Evolutionary conservation across 2,888 invertebrate species (phyloP).

Genomic region (Charanyca ferruginea): DNA sequence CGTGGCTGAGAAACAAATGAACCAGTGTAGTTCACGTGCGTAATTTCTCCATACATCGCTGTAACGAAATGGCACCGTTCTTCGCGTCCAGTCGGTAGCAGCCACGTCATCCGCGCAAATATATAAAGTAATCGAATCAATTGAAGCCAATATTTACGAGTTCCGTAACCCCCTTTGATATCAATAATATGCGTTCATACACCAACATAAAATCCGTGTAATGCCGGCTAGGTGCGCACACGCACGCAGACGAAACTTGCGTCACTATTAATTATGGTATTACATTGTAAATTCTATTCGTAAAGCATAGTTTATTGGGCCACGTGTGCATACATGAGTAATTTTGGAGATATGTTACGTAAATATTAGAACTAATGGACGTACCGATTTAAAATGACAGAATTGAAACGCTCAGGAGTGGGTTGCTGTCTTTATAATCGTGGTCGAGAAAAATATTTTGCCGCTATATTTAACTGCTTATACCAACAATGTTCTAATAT

Average conservation of each 20-base stretch:
- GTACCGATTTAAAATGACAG: conserved; percentile 24
- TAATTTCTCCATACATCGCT: neutral
- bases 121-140: conserved; percentile 38
- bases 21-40: too few relatives aligned
- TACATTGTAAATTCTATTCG: conserved; percentile 61
- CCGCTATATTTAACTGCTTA: conserved; percentile 43
- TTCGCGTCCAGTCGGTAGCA: neutral
- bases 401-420: conserved; percentile 18
- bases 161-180: conserved; percentile 51
- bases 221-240: conserved; percentile 36
- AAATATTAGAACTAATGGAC: conserved; percentile 41
- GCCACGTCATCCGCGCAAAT: conserved; percentile 12
- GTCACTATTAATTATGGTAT: conserved; percentile 61
- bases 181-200: conserved; percentile 53
- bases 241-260: conserved; percentile 41
- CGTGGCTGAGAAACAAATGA: too few relatives aligned
- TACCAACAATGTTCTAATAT: conserved; percentile 38
- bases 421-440: conserved; percentile 25
- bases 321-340: conserved; percentile 55
- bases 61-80: neutral
- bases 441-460: conserved; percentile 34
- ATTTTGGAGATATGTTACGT: conserved; percentile 47
- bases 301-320: conserved; percentile 58
- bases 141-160: conserved; percentile 44
- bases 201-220: conserved; percentile 57